phyloP scores from a whole-genome alignment of 2,797 vertebrate species.

The Pelochelys cantorii region DNA sequence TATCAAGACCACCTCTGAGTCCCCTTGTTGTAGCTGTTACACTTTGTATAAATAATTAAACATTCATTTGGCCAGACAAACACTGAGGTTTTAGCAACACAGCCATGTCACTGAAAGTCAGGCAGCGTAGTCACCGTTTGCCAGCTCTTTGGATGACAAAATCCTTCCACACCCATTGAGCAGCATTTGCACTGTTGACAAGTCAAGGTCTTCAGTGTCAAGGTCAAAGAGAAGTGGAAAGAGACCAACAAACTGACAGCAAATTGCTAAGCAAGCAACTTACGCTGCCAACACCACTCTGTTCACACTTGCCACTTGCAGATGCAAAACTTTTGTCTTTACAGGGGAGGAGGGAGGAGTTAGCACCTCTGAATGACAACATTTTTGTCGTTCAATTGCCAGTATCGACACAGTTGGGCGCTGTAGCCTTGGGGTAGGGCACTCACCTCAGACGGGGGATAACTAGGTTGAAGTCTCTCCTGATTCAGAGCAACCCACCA shows the following conservation, averaged over 20 bases:
- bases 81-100: no score
- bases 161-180: no score
- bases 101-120: no score
- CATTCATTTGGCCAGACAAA: neutral
- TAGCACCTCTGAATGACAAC: no score
- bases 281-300: neutral
- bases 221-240: slow-evolving; percentile 69
- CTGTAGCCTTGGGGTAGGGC: neutral
- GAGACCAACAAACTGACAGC: neutral
- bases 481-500: neutral
- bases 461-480: neutral
- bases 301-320: no score
- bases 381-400: no score
- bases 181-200: no score
- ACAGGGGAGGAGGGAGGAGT: no score
- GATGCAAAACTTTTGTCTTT: no score
- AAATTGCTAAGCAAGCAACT: slow-evolving; percentile 26
- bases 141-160: no score
- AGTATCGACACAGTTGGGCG: no score
- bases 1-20: neutral
- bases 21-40: neutral
- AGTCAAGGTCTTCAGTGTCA: slow-evolving; percentile 2
- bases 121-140: no score
- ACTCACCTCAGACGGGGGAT: neutral
- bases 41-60: neutral